Conservation (phyloP, 2,797 vertebrate species). For the Ctenopoma multispine region DNA sequence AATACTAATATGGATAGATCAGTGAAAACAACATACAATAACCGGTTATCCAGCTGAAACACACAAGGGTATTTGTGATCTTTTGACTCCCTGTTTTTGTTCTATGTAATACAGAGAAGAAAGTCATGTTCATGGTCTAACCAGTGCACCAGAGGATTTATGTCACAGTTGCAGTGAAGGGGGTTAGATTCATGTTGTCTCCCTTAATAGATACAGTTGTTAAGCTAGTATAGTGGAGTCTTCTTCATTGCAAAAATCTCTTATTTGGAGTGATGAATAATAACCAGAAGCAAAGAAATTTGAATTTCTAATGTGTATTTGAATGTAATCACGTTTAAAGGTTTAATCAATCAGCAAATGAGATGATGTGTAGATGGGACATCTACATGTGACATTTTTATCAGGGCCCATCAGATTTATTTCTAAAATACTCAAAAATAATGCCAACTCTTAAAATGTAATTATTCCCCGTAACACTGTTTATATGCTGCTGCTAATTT, state of each 20-base stretch:
- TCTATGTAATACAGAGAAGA: constrained; percentile 56
- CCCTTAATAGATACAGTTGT: constrained; percentile 40
- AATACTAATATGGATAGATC: constrained; percentile 18
- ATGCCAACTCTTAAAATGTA: neutral
- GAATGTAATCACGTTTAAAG: neutral
- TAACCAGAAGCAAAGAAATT: neutral
- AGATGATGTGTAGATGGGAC: neutral
- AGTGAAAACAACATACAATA: constrained; percentile 4
- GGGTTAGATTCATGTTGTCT: constrained; percentile 27
- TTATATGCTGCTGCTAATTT: neutral
- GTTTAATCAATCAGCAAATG: neutral
- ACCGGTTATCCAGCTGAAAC: constrained; percentile 20
- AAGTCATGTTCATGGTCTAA: constrained; percentile 56
- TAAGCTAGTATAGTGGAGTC: constrained; percentile 13
- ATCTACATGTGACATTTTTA: no score
- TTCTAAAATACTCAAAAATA: neutral
- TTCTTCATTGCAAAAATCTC: constrained; percentile 25
- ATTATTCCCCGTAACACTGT: neutral
- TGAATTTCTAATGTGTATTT: neutral
- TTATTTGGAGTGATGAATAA: constrained; percentile 6
- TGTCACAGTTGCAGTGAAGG: constrained; percentile 35
- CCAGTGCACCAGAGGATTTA: constrained; percentile 47
- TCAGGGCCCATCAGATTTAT: neutral
- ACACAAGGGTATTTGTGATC: constrained; percentile 13
- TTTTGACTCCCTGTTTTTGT: constrained; percentile 22